phyloP scores from a whole-genome alignment of 2,797 vertebrate genomes.

The Notolabrus celidotus region DNA sequence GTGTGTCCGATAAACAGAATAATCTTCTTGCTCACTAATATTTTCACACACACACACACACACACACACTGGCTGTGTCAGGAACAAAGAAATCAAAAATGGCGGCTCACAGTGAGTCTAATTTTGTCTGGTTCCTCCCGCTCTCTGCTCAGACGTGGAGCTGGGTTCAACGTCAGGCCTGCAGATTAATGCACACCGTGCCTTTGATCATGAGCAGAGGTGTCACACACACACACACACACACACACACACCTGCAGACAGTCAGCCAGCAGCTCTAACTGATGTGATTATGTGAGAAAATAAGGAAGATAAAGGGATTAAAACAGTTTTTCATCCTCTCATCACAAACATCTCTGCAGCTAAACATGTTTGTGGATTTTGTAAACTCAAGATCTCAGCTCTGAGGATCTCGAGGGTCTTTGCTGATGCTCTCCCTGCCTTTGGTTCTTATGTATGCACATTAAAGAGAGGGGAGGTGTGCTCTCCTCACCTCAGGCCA shows the following conservation, averaged over 20 bases:
- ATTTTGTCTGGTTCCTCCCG: conserved; percentile 53
- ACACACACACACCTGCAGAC: background rate
- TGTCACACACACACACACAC: conserved; percentile 26
- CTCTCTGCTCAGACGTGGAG: conserved; percentile 2
- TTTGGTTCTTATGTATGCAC: too few relatives aligned
- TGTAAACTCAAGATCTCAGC: too few relatives aligned
- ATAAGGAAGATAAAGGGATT: conserved; percentile 3
- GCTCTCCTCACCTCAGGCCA: too few relatives aligned
- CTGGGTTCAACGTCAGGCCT: conserved; percentile 43
- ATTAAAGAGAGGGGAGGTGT: too few relatives aligned
- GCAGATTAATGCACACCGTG: conserved; percentile 66
- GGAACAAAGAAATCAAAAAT: conserved; percentile 69
- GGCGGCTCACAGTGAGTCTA: conserved; percentile 46
- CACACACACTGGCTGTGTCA: background rate
- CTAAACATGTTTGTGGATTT: too few relatives aligned
- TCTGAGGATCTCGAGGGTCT: too few relatives aligned
- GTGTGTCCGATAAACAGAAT: too few relatives aligned
- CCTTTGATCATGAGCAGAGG: conserved; percentile 62
- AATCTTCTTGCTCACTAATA: too few relatives aligned
- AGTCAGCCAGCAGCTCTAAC: too few relatives aligned
- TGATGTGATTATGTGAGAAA: background rate
- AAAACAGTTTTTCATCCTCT: too few relatives aligned
- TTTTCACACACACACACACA: too few relatives aligned
- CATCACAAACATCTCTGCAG: background rate
- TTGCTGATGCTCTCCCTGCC: too few relatives aligned